Evolutionary conservation across 2,888 invertebrate genomes (phyloP).

Genomic region (Azorinus chamasolen): DNA sequence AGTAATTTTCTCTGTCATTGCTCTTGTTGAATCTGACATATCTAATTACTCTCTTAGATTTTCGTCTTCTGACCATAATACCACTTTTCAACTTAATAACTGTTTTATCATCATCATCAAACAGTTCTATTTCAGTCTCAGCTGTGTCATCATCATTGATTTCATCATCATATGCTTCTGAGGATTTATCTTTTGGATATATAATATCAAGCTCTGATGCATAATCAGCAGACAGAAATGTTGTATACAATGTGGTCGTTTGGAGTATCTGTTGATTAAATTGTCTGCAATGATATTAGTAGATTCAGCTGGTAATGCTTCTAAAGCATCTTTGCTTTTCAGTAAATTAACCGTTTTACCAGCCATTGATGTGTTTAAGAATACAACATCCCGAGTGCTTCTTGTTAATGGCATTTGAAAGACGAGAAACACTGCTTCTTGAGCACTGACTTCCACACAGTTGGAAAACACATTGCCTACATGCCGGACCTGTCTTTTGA

Average conservation of each 20-base stretch:
- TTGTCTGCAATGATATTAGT: constrained; percentile 42
- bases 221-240: constrained; percentile 34
- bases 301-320: constrained; percentile 33
- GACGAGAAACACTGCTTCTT: constrained; percentile 51
- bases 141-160: not conserved
- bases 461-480: constrained; percentile 61
- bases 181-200: constrained; percentile 28
- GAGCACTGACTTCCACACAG: constrained; percentile 61
- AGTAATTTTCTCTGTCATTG: constrained; percentile 47
- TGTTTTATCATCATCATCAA: constrained; percentile 9
- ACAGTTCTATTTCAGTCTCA: too few relatives aligned
- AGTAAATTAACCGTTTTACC: constrained; percentile 34
- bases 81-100: constrained; percentile 42
- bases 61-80: constrained; percentile 35
- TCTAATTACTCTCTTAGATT: constrained; percentile 26
- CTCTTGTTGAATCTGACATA: constrained; percentile 45
- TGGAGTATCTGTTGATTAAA: constrained; percentile 35
- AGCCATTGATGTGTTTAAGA: constrained; percentile 41
- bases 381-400: constrained; percentile 44
- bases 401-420: constrained; percentile 15
- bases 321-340: constrained; percentile 19
- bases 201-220: constrained; percentile 33
- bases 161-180: constrained; percentile 10
- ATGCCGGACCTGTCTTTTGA: constrained; percentile 52
- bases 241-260: constrained; percentile 27